A percentile compares a stretch with the other conserved stretches of the same genome.
These are phyloP conservation scores for Psilopsiagon aymara DNA, from an alignment of 2,113 vertebrate species.

Conservation along the genomic window DNA sequence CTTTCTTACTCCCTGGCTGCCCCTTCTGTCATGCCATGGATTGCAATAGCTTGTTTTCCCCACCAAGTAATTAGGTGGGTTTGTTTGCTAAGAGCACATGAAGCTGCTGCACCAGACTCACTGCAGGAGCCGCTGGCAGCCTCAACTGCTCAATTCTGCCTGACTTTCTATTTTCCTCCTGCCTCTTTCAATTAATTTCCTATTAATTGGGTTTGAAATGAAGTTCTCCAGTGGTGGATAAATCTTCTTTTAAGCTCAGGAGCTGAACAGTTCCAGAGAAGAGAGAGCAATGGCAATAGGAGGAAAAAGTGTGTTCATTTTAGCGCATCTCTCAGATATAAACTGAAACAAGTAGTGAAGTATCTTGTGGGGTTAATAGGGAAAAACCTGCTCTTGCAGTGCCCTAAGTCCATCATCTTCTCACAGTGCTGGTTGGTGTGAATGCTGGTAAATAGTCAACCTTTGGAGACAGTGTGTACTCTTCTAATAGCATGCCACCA, in stretches of 20 bases:
- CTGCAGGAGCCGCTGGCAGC: slow-evolving; percentile 14
- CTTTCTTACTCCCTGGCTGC: not conserved
- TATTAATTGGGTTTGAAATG: slow-evolving; percentile 18
- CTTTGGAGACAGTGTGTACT: not conserved
- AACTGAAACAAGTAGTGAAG: not conserved
- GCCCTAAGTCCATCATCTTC: not conserved
- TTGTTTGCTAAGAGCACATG: not conserved
- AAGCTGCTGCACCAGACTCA: not conserved
- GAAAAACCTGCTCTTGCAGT: not conserved
- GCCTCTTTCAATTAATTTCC: slow-evolving; percentile 42
- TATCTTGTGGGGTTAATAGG: not conserved
- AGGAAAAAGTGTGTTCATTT: not conserved
- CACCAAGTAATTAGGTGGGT: not conserved
- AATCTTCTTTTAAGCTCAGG: not conserved
- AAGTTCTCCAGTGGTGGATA: slow-evolving; percentile 18
- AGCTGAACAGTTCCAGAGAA: not conserved
- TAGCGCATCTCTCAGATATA: not conserved
- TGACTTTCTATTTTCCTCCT: not conserved
- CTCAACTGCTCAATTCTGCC: not conserved
- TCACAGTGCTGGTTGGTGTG: not conserved
- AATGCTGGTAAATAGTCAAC: not conserved
- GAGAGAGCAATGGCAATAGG: not conserved
- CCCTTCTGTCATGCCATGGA: rapidly evolving
- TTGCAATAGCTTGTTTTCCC: not conserved
- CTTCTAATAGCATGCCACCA: not conserved